A percentile compares a stretch with the other conserved stretches of the same genome.
These are phyloP conservation scores for Notothenia rossii DNA, from an alignment of 2,113 vertebrate species.

Conservation along the genomic window DNA sequence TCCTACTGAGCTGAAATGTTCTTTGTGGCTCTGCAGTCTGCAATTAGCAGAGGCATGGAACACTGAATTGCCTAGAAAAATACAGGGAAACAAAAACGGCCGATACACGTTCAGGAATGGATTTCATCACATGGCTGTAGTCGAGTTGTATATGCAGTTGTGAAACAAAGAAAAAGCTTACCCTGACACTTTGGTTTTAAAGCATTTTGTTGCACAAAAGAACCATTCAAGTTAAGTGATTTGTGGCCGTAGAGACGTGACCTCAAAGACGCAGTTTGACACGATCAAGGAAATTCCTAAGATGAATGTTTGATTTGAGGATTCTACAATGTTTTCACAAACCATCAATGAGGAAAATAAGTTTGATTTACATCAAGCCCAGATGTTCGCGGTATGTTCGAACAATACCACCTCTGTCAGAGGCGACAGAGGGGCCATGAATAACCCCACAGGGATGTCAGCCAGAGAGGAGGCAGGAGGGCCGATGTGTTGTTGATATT, in stretches of 20 bases:
- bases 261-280: conserved; percentile 4
- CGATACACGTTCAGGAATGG: conserved; percentile 42
- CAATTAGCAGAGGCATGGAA: conserved; percentile 75
- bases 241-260: conserved; percentile 1
- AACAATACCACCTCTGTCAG: conserved; percentile 74
- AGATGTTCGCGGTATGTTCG: conserved; percentile 59
- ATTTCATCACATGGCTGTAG: conserved; percentile 69
- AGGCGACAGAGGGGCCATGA: conserved; percentile 52
- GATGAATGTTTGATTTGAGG: conserved; percentile 26
- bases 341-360: conserved; percentile 14
- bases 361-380: conserved; percentile 50
- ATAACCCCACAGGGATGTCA: conserved; percentile 64
- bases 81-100: conserved; percentile 71
- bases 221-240: conserved; percentile 1
- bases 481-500: conserved; percentile 57
- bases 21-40: conserved; percentile 69
- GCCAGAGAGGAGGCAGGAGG: conserved; percentile 54
- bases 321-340: conserved; percentile 2
- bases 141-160: conserved; percentile 23
- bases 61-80: conserved; percentile 67
- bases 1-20: conserved; percentile 59
- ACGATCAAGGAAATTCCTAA: background rate
- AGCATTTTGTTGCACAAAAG: conserved; percentile 5
- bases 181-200: conserved; percentile 24
- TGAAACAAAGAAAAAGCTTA: conserved; percentile 35